A percentile compares a stretch with the other conserved stretches of the same genome.
These are phyloP conservation scores for Propithecus coquereli DNA, from an alignment of 2,113 vertebrate genomes.

Conservation along the genomic window DNA sequence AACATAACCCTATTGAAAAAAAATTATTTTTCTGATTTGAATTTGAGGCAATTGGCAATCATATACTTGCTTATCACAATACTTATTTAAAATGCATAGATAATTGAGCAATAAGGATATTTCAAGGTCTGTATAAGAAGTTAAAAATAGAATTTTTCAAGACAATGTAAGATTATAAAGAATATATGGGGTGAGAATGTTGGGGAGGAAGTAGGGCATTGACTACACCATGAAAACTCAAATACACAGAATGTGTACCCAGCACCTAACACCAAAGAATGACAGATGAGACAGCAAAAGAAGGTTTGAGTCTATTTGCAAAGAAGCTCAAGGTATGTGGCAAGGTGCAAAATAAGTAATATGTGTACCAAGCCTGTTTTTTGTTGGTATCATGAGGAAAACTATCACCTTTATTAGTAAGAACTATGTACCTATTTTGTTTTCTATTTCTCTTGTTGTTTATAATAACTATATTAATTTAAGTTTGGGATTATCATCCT, in stretches of 20 bases:
- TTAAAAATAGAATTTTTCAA: background rate
- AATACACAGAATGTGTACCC: background rate
- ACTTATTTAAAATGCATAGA: background rate
- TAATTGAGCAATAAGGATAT: background rate
- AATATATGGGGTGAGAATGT: background rate
- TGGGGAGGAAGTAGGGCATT: background rate
- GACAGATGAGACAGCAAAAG: background rate
- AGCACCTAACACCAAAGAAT: background rate
- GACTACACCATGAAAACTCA: background rate
- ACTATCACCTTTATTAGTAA: background rate
- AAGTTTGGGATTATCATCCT: background rate
- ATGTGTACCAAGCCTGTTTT: background rate
- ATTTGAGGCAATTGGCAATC: background rate
- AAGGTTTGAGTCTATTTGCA: background rate
- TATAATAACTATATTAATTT: background rate
- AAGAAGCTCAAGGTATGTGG: background rate
- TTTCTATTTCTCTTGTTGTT: background rate
- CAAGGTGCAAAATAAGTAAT: background rate
- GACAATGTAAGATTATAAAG: background rate
- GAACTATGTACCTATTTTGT: background rate
- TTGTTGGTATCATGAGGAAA: background rate
- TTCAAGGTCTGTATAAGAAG: background rate
- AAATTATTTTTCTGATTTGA: background rate
- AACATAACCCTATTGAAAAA: background rate
- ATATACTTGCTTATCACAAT: background rate